phyloP scores from a whole-genome alignment of 1,140 invertebrate species.

The Drosophila sproati region DNA sequence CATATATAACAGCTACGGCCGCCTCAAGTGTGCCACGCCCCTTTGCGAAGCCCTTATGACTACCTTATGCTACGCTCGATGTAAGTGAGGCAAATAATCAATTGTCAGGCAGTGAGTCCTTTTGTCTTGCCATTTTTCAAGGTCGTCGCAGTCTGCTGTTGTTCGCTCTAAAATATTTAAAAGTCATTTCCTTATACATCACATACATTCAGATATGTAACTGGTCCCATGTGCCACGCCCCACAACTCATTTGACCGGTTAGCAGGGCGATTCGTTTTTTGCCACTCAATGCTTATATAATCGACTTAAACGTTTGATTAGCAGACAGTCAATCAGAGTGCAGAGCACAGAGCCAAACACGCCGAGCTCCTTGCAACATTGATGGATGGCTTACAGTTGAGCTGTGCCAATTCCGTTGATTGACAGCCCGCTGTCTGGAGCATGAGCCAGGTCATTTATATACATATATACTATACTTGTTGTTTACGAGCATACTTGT shows the following conservation, averaged over 20 bases:
- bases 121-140: constrained; percentile 33
- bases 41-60: constrained; percentile 5
- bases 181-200: constrained; percentile 25
- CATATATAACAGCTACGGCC: constrained; percentile 27
- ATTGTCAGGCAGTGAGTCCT: constrained; percentile 13
- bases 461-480: constrained; percentile 1
- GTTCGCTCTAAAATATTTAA: constrained; percentile 34
- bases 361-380: constrained; percentile 25
- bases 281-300: constrained; percentile 70
- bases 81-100: constrained; percentile 28
- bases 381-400: constrained; percentile 64
- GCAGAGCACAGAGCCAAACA: constrained; percentile 11
- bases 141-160: constrained; percentile 16
- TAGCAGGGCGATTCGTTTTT: constrained; percentile 24
- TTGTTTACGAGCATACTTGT: no score
- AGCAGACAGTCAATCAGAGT: constrained; percentile 67
- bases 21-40: constrained; percentile 29
- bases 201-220: background rate
- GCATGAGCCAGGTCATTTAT: constrained; percentile 4
- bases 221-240: constrained; percentile 16
- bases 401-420: constrained; percentile 53
- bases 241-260: background rate
- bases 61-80: background rate
- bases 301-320: constrained; percentile 66
- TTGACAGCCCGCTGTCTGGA: constrained; percentile 25